A percentile compares a stretch with the other conserved stretches of the same genome.
These are phyloP conservation scores for Clinocottus analis DNA, from an alignment of 2,113 vertebrate genomes.

Conservation along the genomic window DNA sequence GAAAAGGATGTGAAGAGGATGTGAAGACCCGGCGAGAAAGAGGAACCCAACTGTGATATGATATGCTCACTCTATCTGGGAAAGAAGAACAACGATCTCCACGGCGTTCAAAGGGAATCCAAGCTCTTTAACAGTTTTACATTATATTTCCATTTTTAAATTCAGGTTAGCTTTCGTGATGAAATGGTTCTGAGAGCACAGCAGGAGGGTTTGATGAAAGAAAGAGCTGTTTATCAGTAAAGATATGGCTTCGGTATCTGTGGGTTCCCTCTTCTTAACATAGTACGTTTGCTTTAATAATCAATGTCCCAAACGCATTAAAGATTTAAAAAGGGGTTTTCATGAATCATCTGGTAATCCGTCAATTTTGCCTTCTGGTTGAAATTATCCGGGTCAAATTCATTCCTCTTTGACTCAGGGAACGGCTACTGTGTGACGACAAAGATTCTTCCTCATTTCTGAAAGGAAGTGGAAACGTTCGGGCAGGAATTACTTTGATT, in stretches of 20 bases:
- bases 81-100: constrained; percentile 23
- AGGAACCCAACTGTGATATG: constrained; percentile 43
- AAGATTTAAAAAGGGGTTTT: neutral
- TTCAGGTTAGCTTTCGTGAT: constrained; percentile 19
- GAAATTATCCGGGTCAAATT: constrained; percentile 19
- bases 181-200: constrained; percentile 7
- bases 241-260: constrained; percentile 9
- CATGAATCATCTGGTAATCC: constrained; percentile 3
- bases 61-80: constrained; percentile 2
- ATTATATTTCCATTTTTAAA: neutral
- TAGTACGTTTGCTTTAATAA: neutral
- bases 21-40: neutral
- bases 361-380: neutral
- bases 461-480: constrained; percentile 58
- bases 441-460: constrained; percentile 52
- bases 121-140: neutral
- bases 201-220: neutral
- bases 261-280: neutral
- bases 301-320: neutral
- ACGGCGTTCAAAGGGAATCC: neutral
- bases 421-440: constrained; percentile 30
- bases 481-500: constrained; percentile 65
- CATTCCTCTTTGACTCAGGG: constrained; percentile 45
- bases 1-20: constrained; percentile 6
- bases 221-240: neutral